Conservation (phyloP, 2,797 vertebrate species). For the Falco naumanni region DNA sequence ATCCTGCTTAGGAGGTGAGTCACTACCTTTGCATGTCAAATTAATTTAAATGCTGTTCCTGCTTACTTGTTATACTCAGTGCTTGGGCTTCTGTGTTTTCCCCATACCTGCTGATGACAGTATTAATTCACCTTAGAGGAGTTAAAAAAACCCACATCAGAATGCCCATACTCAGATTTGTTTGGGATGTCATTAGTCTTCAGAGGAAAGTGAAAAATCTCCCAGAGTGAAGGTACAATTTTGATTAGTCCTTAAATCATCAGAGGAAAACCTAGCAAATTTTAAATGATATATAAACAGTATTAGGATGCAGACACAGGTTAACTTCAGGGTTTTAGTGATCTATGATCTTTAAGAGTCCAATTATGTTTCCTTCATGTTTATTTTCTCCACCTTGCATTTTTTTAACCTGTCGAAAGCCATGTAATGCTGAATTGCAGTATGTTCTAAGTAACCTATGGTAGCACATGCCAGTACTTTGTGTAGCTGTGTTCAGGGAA, state of each 20-base stretch:
- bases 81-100: conserved; percentile 29
- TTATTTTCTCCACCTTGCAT: background rate
- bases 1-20: background rate
- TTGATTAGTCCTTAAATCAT: conserved; percentile 58
- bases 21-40: conserved; percentile 28
- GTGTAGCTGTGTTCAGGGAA: background rate
- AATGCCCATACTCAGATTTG: background rate
- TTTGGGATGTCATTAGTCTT: conserved; percentile 54
- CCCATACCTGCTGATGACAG: conserved; percentile 46
- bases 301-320: background rate
- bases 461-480: background rate
- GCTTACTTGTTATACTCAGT: background rate
- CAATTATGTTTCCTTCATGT: background rate
- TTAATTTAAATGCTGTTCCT: conserved; percentile 41
- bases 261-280: background rate
- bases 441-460: background rate
- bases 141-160: background rate
- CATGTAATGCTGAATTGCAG: background rate
- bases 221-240: conserved; percentile 7
- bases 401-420: background rate
- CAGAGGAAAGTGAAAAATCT: conserved; percentile 28
- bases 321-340: background rate
- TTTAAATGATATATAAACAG: conserved; percentile 1
- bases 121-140: conserved; percentile 28
- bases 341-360: background rate